Percentiles rank a stretch among this genome's conserved stretches.
These are phyloP conservation scores for Labeo rohita DNA, from an alignment of 2,113 vertebrate genomes.

Conservation along the genomic window DNA sequence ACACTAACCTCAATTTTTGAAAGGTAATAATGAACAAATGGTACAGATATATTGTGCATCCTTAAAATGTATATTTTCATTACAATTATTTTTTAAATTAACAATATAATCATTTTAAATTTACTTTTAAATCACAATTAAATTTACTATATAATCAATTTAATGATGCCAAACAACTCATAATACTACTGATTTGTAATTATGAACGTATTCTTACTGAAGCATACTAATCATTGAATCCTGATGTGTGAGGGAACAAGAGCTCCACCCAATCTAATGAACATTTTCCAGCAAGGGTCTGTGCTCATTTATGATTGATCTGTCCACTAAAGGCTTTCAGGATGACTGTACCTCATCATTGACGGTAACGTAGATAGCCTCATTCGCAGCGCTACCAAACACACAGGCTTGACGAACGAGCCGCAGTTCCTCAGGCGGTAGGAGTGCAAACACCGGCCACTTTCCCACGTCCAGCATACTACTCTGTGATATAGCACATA, in stretches of 20 bases:
- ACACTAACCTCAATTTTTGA: no score
- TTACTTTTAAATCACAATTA: background rate
- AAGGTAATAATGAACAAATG: no score
- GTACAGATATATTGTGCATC: no score
- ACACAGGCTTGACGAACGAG: slow-evolving; percentile 94
- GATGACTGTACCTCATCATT: slow-evolving; percentile 86
- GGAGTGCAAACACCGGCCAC: slow-evolving; percentile 97
- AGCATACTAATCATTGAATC: background rate
- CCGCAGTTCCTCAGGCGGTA: slow-evolving; percentile 89
- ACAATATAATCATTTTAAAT: background rate
- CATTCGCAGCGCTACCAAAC: slow-evolving; percentile 92
- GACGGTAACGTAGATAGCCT: slow-evolving; percentile 92
- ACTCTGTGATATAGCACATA: slow-evolving; percentile 61
- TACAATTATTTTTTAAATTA: no score
- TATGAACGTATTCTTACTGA: background rate
- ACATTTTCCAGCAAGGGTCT: background rate
- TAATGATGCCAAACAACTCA: background rate
- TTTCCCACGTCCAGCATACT: slow-evolving; percentile 98
- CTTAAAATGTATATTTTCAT: no score
- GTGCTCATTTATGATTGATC: background rate
- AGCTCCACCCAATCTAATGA: background rate
- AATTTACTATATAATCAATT: background rate
- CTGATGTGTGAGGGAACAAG: background rate
- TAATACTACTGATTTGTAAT: background rate
- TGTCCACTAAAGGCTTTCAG: background rate